A percentile compares a stretch with the other conserved stretches of the same genome.
Conservation (phyloP, 2,888 invertebrate genomes). For the Chouioia cunea region DNA sequence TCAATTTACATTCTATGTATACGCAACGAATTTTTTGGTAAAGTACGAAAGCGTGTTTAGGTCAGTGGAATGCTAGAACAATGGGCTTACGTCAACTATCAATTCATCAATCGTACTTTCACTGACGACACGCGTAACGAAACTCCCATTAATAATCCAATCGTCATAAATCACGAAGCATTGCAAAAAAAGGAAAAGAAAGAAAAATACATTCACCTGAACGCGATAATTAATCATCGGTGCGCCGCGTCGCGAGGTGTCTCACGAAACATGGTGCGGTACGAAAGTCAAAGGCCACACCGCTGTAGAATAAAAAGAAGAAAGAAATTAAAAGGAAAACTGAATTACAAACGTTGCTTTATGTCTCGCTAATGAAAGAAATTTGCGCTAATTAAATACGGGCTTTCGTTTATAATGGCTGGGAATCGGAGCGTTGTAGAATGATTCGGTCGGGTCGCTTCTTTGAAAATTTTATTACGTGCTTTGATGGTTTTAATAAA, state of each 20-base stretch:
- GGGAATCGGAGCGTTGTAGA: background rate
- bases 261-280: background rate
- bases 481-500: constrained; percentile 50
- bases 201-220: constrained; percentile 8
- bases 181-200: too few species aligned
- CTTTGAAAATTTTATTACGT: constrained; percentile 44
- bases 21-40: too few species aligned
- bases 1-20: too few species aligned
- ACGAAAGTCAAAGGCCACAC: constrained; percentile 15
- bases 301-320: background rate
- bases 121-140: background rate
- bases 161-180: constrained; percentile 11
- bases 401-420: constrained; percentile 50
- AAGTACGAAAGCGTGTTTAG: too few species aligned
- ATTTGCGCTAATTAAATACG: constrained; percentile 63
- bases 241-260: background rate
- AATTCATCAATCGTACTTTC: too few species aligned
- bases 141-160: constrained; percentile 26
- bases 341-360: too few species aligned
- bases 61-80: too few species aligned
- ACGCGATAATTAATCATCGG: constrained; percentile 16
- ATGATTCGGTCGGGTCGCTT: constrained; percentile 44
- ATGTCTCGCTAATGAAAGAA: constrained; percentile 42
- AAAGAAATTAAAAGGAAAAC: too few species aligned
- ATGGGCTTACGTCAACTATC: too few species aligned